Conservation (phyloP, 2,797 vertebrate species). For the Trematomus bernacchii region DNA sequence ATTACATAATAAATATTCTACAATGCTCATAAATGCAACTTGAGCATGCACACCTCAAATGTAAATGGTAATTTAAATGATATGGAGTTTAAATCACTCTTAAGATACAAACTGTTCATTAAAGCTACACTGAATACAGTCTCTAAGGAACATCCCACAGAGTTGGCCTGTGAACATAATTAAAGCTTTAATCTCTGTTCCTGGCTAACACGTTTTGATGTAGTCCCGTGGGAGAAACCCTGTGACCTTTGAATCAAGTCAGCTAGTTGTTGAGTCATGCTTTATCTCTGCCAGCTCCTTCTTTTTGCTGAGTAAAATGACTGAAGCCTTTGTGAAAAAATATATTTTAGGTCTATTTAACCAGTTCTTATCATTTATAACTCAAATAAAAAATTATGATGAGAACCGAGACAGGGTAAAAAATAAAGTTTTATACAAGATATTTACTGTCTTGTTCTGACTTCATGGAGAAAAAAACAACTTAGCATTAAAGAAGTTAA, state of each 20-base stretch:
- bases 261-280: constrained; percentile 63
- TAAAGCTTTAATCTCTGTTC: constrained; percentile 76
- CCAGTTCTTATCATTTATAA: not conserved
- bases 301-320: constrained; percentile 25
- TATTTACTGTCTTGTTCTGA: not conserved
- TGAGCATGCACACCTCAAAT: not conserved
- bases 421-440: too few species aligned
- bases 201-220: constrained; percentile 61
- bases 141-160: constrained; percentile 53
- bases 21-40: not conserved
- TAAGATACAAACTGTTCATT: constrained; percentile 24
- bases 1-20: not conserved
- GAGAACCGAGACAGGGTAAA: not conserved
- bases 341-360: not conserved
- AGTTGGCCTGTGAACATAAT: constrained; percentile 59
- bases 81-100: constrained; percentile 5
- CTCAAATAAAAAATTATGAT: not conserved
- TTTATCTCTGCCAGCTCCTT: constrained; percentile 63
- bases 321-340: not conserved
- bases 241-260: constrained; percentile 64
- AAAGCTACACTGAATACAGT: constrained; percentile 17
- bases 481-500: constrained; percentile 14
- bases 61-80: not conserved
- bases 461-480: not conserved
- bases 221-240: constrained; percentile 39